phyloP scores from a whole-genome alignment of 2,797 vertebrate genomes.

The Trematomus bernacchii region DNA sequence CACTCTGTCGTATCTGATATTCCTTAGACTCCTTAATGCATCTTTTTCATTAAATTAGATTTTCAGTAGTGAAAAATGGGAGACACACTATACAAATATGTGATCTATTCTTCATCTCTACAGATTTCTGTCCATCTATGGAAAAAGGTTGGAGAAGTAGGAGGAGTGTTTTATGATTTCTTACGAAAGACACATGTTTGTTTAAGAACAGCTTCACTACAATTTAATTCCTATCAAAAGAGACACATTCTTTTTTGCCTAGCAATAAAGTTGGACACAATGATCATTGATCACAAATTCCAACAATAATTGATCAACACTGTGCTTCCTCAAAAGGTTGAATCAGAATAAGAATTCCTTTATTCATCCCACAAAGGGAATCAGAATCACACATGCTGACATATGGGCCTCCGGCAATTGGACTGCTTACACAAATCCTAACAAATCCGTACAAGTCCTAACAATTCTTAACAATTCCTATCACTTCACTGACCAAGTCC shows the following conservation, averaged over 20 bases:
- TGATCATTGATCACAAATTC: neutral
- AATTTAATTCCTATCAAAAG: no score
- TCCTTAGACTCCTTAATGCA: neutral
- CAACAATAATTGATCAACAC: neutral
- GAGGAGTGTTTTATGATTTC: neutral
- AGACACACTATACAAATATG: no score
- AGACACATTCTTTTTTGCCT: neutral
- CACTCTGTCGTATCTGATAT: neutral
- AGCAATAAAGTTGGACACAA: neutral
- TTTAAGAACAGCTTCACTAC: neutral
- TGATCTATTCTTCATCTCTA: no score
- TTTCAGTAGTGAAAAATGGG: neutral
- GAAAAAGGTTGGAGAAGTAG: neutral
- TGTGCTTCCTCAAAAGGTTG: neutral
- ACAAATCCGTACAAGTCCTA: neutral
- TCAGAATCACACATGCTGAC: no score
- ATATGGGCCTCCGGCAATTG: no score
- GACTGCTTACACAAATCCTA: no score
- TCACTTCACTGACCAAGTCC: no score
- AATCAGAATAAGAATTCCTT: no score
- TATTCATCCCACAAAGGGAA: no score
- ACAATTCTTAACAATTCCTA: no score
- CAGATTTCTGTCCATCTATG: neutral
- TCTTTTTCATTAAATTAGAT: neutral
- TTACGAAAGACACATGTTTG: neutral